Conservation (phyloP, 2,113 vertebrate genomes). For the Prionailurus viverrinus region DNA sequence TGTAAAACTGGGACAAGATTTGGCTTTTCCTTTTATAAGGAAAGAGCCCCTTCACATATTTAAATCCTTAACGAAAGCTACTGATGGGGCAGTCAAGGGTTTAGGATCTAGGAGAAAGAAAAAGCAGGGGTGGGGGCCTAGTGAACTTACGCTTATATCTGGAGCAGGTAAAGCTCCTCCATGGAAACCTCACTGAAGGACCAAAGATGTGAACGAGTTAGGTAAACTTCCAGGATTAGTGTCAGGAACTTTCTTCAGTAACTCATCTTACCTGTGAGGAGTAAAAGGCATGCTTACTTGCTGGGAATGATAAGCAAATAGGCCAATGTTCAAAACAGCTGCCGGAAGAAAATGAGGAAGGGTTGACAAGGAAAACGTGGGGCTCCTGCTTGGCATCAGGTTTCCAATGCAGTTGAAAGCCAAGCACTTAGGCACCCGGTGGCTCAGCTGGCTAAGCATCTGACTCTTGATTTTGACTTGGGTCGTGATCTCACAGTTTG, state of each 20-base stretch:
- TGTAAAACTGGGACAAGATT: not conserved
- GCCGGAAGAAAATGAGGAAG: not conserved
- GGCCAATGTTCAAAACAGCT: slow-evolving; percentile 22
- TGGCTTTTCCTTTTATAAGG: slow-evolving; percentile 12
- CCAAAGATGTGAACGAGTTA: not conserved
- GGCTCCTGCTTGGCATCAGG: not conserved
- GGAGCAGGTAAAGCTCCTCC: not conserved
- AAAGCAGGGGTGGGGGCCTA: accelerated
- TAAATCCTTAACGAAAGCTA: not conserved
- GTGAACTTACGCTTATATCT: not conserved
- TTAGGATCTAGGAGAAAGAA: not conserved
- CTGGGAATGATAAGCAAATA: not conserved
- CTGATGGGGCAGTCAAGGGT: not conserved
- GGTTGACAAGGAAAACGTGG: not conserved
- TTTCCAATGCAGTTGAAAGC: not conserved
- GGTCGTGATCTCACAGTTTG: too few species aligned
- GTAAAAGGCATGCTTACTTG: not conserved
- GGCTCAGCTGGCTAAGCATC: too few species aligned
- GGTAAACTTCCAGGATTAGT: not conserved
- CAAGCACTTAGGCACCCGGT: not conserved
- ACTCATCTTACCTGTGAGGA: not conserved
- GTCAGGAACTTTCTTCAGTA: not conserved
- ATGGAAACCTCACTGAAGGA: not conserved
- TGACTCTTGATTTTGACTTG: too few species aligned
- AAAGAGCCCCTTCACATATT: not conserved